A percentile compares a stretch with the other conserved stretches of the same genome.
Evolutionary conservation across 2,797 vertebrate species (phyloP).

Genomic region (Acomys russatus): DNA sequence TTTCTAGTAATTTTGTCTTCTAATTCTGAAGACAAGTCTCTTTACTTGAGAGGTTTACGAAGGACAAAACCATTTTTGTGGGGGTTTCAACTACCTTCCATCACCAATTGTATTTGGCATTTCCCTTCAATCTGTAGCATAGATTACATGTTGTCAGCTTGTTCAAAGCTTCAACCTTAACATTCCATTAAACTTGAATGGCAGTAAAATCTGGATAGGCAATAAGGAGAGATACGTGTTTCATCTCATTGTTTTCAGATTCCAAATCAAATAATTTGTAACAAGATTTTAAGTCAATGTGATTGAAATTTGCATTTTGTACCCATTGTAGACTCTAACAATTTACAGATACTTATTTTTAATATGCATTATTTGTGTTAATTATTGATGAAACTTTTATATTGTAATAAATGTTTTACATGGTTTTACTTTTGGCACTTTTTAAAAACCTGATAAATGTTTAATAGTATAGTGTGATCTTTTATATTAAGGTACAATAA

Average conservation of each 20-base stretch:
- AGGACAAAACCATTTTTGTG: constrained; percentile 21
- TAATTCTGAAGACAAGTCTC: neutral
- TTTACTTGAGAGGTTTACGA: neutral
- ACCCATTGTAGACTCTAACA: neutral
- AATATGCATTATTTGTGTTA: neutral
- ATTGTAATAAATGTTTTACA: neutral
- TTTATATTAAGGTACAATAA: constrained; percentile 24
- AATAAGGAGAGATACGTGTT: neutral
- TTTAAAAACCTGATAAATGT: neutral
- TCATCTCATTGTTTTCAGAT: constrained; percentile 33
- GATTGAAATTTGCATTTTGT: neutral
- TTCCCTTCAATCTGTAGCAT: neutral
- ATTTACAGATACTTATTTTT: neutral
- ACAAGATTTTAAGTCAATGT: neutral
- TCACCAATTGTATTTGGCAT: constrained; percentile 6
- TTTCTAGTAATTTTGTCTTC: neutral
- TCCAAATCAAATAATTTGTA: constrained; percentile 31
- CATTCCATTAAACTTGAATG: constrained; percentile 6
- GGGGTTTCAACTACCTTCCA: constrained; percentile 9
- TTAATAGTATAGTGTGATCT: neutral
- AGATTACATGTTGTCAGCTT: neutral
- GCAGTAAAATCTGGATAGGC: neutral
- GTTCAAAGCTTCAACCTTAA: constrained; percentile 38
- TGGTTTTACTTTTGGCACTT: constrained; percentile 8
- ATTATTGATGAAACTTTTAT: neutral